Conservation (phyloP, 2,797 vertebrate species). For the Adrianichthys oophorus region DNA sequence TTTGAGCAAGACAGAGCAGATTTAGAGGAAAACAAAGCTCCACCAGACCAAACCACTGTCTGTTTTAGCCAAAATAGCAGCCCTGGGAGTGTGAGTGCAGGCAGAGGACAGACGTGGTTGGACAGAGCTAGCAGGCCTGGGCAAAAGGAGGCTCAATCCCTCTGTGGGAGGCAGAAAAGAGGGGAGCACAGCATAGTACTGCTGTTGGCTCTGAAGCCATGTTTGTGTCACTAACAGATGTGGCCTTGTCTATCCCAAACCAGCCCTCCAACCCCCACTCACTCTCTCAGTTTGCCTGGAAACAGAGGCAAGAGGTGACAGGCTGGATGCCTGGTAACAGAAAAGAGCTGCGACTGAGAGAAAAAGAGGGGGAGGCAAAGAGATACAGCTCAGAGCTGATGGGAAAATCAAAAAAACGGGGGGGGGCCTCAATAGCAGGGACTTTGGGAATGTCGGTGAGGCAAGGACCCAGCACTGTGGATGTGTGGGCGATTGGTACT, state of each 20-base stretch:
- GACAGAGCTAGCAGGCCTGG: conserved; percentile 42
- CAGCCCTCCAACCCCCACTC: conserved; percentile 17
- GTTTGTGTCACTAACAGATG: conserved; percentile 77
- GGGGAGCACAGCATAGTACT: conserved; percentile 64
- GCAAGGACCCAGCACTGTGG: conserved; percentile 57
- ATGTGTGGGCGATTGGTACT: conserved; percentile 73
- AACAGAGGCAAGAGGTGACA: conserved; percentile 65
- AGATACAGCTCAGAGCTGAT: conserved; percentile 57
- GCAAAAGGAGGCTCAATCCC: conserved; percentile 55
- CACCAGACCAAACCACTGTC: conserved; percentile 62
- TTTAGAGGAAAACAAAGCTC: conserved; percentile 56
- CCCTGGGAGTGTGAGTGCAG: conserved; percentile 55
- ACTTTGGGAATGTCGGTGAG: conserved; percentile 77
- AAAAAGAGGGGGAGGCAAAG: conserved; percentile 41
- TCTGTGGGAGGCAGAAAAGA: conserved; percentile 69
- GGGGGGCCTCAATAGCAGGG: conserved; percentile 54
- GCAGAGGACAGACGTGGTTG: conserved; percentile 60
- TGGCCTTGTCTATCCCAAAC: conserved; percentile 65
- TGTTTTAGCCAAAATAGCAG: conserved; percentile 64
- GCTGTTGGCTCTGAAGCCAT: conserved; percentile 65
- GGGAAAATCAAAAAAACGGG: conserved; percentile 52
- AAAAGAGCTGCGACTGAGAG: conserved; percentile 51
- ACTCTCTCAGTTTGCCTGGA: conserved; percentile 62
- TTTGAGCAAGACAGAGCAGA: conserved; percentile 51
- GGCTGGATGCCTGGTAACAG: conserved; percentile 66